Percentiles rank a stretch among this genome's conserved stretches.
phyloP scores from a whole-genome alignment of 2,888 invertebrate species.

The Yponomeuta cagnagella region DNA sequence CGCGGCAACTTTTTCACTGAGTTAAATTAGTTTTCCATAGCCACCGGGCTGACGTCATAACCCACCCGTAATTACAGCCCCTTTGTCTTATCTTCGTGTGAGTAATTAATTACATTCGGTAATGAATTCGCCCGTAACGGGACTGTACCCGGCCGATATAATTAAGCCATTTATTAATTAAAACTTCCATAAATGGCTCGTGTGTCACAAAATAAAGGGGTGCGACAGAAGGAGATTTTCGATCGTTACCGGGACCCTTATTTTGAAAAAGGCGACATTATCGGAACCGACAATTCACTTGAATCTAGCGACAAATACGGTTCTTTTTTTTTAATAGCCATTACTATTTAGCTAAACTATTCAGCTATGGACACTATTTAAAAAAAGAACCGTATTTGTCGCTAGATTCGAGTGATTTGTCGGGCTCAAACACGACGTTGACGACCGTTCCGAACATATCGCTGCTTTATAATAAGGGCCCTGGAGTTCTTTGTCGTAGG shows the following conservation, averaged over 20 bases:
- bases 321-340: no score
- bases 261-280: no score
- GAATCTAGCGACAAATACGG: no score
- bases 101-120: conserved; percentile 58
- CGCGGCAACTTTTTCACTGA: conserved; percentile 21
- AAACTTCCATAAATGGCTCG: conserved; percentile 26
- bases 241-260: neutral
- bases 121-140: conserved; percentile 55
- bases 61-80: conserved; percentile 40
- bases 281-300: no score
- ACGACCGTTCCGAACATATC: no score
- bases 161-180: conserved; percentile 50
- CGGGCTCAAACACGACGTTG: no score
- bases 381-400: no score
- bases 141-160: conserved; percentile 39
- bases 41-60: conserved; percentile 40
- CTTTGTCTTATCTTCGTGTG: conserved; percentile 48
- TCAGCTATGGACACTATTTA: no score
- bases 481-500: no score
- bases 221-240: conserved; percentile 11
- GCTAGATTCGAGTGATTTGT: no score
- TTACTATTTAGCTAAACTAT: no score
- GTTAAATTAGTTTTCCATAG: conserved; percentile 57
- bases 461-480: no score
- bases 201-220: neutral